Conservation (phyloP, 2,797 vertebrate species). For the Protosalanx chinensis region DNA sequence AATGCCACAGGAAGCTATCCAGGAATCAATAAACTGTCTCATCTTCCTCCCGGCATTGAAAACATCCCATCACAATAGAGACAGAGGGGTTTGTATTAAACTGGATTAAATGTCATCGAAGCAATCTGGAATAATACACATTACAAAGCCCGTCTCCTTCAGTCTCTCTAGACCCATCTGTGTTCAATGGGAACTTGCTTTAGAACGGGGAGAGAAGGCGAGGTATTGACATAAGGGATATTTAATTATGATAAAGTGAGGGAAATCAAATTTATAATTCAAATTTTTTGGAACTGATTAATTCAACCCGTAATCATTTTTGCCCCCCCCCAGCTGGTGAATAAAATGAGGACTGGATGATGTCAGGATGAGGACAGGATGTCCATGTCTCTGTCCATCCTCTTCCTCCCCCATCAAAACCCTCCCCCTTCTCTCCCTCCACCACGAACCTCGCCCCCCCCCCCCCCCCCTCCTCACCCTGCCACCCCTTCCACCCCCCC, state of each 20-base stretch:
- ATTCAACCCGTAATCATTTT: constrained; percentile 56
- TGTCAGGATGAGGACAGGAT: neutral
- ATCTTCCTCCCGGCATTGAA: constrained; percentile 23
- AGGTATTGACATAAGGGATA: constrained; percentile 57
- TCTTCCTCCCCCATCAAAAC: no score
- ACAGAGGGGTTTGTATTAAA: constrained; percentile 46
- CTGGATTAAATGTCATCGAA: constrained; percentile 48
- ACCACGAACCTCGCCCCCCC: no score
- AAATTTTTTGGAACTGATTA: constrained; percentile 60
- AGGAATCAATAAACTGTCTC: constrained; percentile 23
- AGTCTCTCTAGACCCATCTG: constrained; percentile 57
- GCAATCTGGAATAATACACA: constrained; percentile 51
- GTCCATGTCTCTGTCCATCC: no score
- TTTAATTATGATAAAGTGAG: constrained; percentile 70
- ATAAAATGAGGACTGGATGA: constrained; percentile 23
- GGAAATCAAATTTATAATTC: constrained; percentile 61
- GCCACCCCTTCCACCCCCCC: neutral
- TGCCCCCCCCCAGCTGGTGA: neutral
- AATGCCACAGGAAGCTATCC: constrained; percentile 13
- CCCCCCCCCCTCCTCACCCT: no score
- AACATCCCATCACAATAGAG: constrained; percentile 29
- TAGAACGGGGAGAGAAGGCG: constrained; percentile 47
- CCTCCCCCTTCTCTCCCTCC: no score
- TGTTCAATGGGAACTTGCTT: constrained; percentile 57
- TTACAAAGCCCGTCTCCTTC: constrained; percentile 40